Conservation (phyloP, 2,113 vertebrate genomes). For the Piaya cayana region DNA sequence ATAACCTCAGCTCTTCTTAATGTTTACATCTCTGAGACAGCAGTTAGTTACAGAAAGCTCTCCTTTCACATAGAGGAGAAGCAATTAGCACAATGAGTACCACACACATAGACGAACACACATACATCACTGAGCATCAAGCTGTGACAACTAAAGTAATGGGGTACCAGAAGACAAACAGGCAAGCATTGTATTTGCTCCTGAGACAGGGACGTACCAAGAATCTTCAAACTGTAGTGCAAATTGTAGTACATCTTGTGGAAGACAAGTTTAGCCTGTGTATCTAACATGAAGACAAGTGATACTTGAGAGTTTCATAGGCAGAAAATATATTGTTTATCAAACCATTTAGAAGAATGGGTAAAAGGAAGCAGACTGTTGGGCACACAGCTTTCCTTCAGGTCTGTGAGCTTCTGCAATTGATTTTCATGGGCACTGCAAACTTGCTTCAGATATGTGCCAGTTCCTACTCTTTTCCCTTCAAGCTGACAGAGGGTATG, state of each 20-base stretch:
- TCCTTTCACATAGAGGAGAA: neutral
- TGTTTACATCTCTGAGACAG: neutral
- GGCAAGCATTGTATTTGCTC: neutral
- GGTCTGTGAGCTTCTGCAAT: neutral
- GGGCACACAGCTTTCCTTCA: neutral
- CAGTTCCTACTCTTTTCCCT: neutral
- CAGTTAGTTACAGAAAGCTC: neutral
- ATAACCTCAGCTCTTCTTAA: neutral
- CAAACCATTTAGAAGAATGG: neutral
- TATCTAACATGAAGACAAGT: neutral
- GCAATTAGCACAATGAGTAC: neutral
- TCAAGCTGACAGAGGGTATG: neutral
- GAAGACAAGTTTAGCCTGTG: neutral
- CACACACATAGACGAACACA: neutral
- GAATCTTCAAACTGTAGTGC: too few species aligned
- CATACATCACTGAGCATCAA: neutral
- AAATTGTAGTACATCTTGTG: neutral
- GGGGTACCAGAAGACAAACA: neutral
- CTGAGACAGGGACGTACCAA: neutral
- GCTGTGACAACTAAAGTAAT: neutral
- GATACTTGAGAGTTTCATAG: neutral
- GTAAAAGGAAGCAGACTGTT: neutral
- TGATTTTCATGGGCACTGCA: neutral
- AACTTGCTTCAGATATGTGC: neutral
- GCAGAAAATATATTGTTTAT: neutral